Evolutionary conservation across 1,140 invertebrate species (phyloP).

Genomic region (Aphelenchoides avenae): DNA sequence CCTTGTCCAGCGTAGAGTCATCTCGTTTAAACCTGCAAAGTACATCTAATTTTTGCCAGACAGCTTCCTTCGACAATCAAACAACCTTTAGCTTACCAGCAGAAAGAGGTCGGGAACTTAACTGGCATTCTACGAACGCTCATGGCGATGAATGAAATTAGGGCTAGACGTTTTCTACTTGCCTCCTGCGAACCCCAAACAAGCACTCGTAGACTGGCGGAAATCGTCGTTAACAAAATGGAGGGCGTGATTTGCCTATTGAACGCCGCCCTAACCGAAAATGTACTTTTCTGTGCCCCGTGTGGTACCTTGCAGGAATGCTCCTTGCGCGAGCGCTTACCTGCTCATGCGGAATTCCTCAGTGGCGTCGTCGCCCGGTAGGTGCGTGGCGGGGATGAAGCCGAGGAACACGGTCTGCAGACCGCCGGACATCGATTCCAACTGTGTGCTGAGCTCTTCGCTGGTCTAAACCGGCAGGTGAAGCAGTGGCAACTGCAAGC

Average conservation of each 20-base stretch:
- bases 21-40: constrained; percentile 43
- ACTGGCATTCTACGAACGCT: constrained; percentile 1
- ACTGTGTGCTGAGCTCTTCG: too few species aligned
- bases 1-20: constrained; percentile 43
- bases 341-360: neutral
- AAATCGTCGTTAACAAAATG: constrained; percentile 1
- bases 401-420: too few species aligned
- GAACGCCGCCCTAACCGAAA: neutral
- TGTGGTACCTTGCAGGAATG: neutral
- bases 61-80: too few species aligned
- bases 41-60: neutral
- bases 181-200: too few species aligned
- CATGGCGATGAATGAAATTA: neutral
- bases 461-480: too few species aligned
- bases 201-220: too few species aligned
- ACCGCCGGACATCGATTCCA: too few species aligned
- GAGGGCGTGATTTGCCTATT: neutral
- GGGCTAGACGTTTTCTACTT: neutral
- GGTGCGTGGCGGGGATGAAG: too few species aligned
- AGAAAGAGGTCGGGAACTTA: neutral
- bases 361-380: too few species aligned
- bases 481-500: too few species aligned
- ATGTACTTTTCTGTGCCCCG: neutral
- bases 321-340: neutral
- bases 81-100: neutral